Percentiles rank a stretch among this genome's conserved stretches.
Conservation (phyloP, 2,888 invertebrate species). For the Polyommatus icarus region DNA sequence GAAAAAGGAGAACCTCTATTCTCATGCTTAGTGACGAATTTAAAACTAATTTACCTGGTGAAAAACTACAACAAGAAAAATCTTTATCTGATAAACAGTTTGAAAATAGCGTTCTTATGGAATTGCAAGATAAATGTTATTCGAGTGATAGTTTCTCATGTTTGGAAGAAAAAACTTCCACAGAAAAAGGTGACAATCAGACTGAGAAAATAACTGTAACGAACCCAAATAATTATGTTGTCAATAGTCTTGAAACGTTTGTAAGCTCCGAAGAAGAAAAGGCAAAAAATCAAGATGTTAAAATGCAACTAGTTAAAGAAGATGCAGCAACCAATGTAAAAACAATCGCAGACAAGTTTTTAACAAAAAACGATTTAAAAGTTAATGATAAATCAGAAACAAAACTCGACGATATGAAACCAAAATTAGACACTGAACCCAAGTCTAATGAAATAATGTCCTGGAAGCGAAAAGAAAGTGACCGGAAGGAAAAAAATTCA, state of each 20-base stretch:
- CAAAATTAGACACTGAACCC: conserved; percentile 48
- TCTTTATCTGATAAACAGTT: conserved; percentile 34
- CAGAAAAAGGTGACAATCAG: conserved; percentile 37
- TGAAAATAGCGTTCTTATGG: conserved; percentile 36
- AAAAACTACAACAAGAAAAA: conserved; percentile 37
- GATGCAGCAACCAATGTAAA: conserved; percentile 37
- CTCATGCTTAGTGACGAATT: conserved; percentile 43
- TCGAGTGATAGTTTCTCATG: conserved; percentile 34
- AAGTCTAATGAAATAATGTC: conserved; percentile 45
- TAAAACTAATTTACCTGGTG: conserved; percentile 46
- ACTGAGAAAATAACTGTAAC: conserved; percentile 36
- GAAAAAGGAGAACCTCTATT: conserved; percentile 40
- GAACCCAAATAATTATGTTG: conserved; percentile 36
- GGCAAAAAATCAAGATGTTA: conserved; percentile 35
- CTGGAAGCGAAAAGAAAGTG: conserved; percentile 48
- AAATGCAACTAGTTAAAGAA: conserved; percentile 37
- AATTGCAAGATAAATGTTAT: conserved; percentile 37
- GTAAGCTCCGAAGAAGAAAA: conserved; percentile 31
- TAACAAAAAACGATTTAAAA: conserved; percentile 45
- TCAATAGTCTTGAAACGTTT: conserved; percentile 37
- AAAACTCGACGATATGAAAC: conserved; percentile 51
- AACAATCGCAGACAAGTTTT: conserved; percentile 39
- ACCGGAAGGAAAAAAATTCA: conserved; percentile 49
- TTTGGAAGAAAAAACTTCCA: conserved; percentile 35
- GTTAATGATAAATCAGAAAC: conserved; percentile 49